Percentiles rank a stretch among this genome's conserved stretches.
These are phyloP conservation scores for Diploscapter pachys DNA, from an alignment of 1,140 invertebrate genomes.

Conservation along the genomic window DNA sequence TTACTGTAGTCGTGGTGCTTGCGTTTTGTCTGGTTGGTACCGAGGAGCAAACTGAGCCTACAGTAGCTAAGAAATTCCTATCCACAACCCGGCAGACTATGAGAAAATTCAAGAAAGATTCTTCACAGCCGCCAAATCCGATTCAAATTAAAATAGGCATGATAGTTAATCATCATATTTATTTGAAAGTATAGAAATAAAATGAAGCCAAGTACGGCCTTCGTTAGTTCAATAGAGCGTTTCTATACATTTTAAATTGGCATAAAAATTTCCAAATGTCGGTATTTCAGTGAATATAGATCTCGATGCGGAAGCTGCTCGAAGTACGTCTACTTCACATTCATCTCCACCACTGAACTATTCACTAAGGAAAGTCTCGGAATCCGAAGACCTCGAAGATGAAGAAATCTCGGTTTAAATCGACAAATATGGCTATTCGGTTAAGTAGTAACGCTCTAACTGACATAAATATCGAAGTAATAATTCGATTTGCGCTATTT, in stretches of 20 bases:
- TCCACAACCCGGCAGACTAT: slow-evolving; percentile 43
- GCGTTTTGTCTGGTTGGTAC: slow-evolving; percentile 43
- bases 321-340: slow-evolving; percentile 10
- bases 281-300: slow-evolving; percentile 20
- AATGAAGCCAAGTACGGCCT: too few species aligned
- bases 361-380: slow-evolving; percentile 3
- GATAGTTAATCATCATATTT: too few species aligned
- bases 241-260: too few species aligned
- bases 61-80: slow-evolving; percentile 43
- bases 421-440: not conserved
- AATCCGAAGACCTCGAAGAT: slow-evolving; percentile 12
- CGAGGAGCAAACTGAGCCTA: slow-evolving; percentile 43
- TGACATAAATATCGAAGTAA: too few species aligned
- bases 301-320: slow-evolving; percentile 26
- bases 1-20: slow-evolving; percentile 38
- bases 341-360: not conserved
- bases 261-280: too few species aligned
- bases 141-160: slow-evolving; percentile 21
- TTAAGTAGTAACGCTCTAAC: too few species aligned
- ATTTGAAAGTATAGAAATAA: too few species aligned
- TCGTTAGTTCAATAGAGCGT: too few species aligned
- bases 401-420: slow-evolving; percentile 18
- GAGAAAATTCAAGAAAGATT: slow-evolving; percentile 34
- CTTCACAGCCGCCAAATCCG: slow-evolving; percentile 8
- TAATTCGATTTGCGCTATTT: too few species aligned